phyloP scores from a whole-genome alignment of 2,113 vertebrate species.

The Cyrtonyx montezumae region DNA sequence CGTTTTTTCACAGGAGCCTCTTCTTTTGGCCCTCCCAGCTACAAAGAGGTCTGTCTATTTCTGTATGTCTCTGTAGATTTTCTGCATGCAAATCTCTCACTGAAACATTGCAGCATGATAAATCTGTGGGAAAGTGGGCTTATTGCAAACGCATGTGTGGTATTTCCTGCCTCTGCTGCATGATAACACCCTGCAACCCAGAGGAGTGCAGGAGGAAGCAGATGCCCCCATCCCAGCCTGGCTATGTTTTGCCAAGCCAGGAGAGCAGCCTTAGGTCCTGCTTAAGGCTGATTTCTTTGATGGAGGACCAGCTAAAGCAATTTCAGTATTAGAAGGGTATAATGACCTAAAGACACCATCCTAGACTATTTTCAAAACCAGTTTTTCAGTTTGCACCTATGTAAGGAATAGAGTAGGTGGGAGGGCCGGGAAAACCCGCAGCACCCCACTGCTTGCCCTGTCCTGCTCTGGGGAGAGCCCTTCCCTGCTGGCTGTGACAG shows the following conservation, averaged over 20 bases:
- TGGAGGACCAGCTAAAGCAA: neutral
- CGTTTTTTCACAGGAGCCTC: slow-evolving; percentile 36
- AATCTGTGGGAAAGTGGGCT: neutral
- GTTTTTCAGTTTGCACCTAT: neutral
- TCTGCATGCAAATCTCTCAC: neutral
- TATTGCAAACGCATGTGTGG: neutral
- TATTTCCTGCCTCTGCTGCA: neutral
- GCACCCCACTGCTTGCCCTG: neutral
- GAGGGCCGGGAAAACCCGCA: neutral
- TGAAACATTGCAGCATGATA: neutral
- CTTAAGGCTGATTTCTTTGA: neutral
- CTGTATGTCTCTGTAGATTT: neutral
- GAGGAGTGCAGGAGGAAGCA: neutral
- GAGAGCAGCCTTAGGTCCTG: neutral
- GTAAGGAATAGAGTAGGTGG: neutral
- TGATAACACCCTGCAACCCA: neutral
- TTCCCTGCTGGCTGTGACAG: neutral
- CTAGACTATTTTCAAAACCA: neutral
- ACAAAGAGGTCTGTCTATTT: slow-evolving; percentile 78
- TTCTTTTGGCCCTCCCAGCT: slow-evolving; percentile 72
- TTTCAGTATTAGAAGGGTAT: neutral
- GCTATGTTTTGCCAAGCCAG: neutral
- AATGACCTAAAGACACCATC: neutral
- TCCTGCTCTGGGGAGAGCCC: neutral
- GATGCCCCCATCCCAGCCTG: neutral